Evolutionary conservation across 2,113 vertebrate genomes (phyloP).

Genomic region (Dissostichus mawsoni): DNA sequence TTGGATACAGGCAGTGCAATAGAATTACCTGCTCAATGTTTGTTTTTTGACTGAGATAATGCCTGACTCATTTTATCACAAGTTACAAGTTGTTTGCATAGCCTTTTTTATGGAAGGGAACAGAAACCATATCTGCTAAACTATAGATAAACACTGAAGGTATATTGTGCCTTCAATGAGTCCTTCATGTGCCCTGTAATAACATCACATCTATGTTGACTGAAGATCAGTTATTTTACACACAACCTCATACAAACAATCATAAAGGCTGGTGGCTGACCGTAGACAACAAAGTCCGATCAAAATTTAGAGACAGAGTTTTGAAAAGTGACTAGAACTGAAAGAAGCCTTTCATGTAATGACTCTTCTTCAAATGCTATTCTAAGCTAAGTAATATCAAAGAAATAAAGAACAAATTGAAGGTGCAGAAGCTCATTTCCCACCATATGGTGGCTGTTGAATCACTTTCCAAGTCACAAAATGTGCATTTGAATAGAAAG

Average conservation of each 20-base stretch:
- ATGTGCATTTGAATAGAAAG: not conserved
- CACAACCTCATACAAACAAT: not conserved
- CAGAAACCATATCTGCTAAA: not conserved
- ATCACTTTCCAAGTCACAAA: not conserved
- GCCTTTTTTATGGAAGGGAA: not conserved
- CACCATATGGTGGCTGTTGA: not conserved
- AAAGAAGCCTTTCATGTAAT: not conserved
- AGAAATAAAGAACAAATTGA: not conserved
- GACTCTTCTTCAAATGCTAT: not conserved
- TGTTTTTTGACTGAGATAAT: constrained; percentile 51
- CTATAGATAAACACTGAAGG: not conserved
- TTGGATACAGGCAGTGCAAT: constrained; percentile 56
- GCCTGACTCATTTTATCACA: constrained; percentile 48
- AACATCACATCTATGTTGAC: not conserved
- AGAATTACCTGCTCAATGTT: constrained; percentile 65
- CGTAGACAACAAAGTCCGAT: not conserved
- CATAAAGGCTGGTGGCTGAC: not conserved
- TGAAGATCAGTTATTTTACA: not conserved
- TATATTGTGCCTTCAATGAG: not conserved
- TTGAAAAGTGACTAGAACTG: not conserved
- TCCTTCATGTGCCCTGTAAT: not conserved
- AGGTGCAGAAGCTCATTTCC: not conserved
- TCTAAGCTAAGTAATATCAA: not conserved
- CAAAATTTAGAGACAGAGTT: not conserved
- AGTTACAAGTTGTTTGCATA: constrained; percentile 48